Evolutionary conservation across 30 jellyfish, hydroid and myxozoan species (phyloP).

Genomic region (Rhopilema esculentum): DNA sequence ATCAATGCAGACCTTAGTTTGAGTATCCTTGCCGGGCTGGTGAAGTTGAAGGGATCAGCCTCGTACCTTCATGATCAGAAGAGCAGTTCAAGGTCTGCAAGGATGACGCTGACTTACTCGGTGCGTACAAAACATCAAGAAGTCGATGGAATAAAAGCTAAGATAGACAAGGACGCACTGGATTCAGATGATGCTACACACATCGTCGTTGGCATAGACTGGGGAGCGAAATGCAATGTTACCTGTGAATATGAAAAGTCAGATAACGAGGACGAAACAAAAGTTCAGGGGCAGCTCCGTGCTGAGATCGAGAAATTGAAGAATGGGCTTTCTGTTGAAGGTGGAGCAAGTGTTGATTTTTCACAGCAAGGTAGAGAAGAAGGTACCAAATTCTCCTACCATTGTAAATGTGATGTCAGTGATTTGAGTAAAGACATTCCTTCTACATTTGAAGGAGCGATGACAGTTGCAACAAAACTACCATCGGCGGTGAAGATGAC

Average conservation of each 20-base stretch:
- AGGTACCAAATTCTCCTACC: conserved; percentile 45
- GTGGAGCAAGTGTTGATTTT: conserved; percentile 50
- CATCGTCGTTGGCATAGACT: conserved; percentile 73
- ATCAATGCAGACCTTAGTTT: conserved; percentile 70
- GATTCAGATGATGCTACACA: conserved; percentile 68
- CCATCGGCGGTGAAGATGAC: conserved; percentile 53
- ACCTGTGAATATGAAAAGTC: conserved; percentile 36
- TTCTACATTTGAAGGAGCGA: conserved; percentile 54
- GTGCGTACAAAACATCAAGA: conserved; percentile 58
- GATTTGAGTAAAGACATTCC: conserved; percentile 56
- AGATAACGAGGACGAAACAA: conserved; percentile 41
- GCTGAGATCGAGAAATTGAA: conserved; percentile 58
- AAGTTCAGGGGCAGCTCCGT: conserved; percentile 52
- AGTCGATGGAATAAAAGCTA: conserved; percentile 48
- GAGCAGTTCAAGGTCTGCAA: conserved; percentile 32
- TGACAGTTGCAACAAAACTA: conserved; percentile 31
- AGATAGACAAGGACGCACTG: conserved; percentile 31
- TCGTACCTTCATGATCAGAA: conserved; percentile 56
- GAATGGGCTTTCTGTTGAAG: conserved; percentile 14
- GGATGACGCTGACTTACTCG: conserved; percentile 63
- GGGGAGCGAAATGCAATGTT: conserved; percentile 82
- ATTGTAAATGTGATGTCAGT: conserved; percentile 60
- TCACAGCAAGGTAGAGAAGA: conserved; percentile 6
- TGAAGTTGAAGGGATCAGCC: conserved; percentile 61
- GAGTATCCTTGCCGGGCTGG: conserved; percentile 68